Percentiles rank a stretch among this genome's conserved stretches.
These are phyloP conservation scores for Abrostola tripartita DNA, from an alignment of 2,888 invertebrate species.

Conservation along the genomic window DNA sequence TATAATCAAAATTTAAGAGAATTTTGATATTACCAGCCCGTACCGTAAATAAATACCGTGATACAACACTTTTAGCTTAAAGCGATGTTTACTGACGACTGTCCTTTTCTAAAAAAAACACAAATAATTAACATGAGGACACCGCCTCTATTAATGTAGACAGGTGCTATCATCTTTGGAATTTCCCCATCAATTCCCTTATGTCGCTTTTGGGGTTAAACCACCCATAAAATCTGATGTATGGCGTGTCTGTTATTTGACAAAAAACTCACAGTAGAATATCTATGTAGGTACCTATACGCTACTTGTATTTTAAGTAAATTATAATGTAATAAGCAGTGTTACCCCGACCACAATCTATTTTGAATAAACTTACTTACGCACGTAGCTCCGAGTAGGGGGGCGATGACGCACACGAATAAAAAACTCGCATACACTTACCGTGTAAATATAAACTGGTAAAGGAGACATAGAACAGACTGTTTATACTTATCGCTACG, in stretches of 20 bases:
- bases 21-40: too few relatives aligned
- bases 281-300: neutral
- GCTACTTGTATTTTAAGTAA: conserved; percentile 21
- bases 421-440: conserved; percentile 19
- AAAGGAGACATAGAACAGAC: conserved; percentile 23
- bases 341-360: conserved; percentile 19
- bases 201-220: neutral
- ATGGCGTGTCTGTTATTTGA: neutral
- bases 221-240: neutral
- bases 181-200: neutral
- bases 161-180: neutral
- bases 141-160: neutral
- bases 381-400: conserved; percentile 27
- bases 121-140: too few relatives aligned
- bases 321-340: conserved; percentile 29
- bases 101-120: too few relatives aligned
- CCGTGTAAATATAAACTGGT: conserved; percentile 21
- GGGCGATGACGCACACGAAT: conserved; percentile 36
- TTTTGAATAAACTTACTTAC: conserved; percentile 48
- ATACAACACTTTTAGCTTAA: too few relatives aligned
- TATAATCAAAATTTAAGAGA: too few relatives aligned
- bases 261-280: neutral
- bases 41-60: too few relatives aligned
- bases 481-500: conserved; percentile 19
- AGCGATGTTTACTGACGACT: too few relatives aligned